Conservation (phyloP, 2,113 vertebrate species). For the Dipodomys stephensi region DNA sequence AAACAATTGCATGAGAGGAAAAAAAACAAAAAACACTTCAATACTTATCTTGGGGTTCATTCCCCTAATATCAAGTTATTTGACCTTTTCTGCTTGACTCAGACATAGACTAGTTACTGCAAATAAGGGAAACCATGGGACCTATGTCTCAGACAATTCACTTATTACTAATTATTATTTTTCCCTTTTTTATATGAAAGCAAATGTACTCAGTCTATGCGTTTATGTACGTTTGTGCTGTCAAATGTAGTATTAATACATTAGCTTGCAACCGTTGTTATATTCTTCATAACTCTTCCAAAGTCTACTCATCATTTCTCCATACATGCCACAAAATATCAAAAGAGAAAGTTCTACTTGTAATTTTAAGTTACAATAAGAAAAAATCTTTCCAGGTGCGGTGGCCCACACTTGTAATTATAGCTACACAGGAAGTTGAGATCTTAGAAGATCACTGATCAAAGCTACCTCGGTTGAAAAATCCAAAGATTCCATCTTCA, state of each 20-base stretch:
- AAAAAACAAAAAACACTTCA: too few relatives aligned
- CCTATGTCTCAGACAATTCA: not conserved
- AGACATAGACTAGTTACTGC: too few relatives aligned
- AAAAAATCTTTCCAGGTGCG: not conserved
- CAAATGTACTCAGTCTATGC: not conserved
- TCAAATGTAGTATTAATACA: not conserved
- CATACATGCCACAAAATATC: not conserved
- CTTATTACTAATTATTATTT: constrained; percentile 28
- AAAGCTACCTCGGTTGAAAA: too few relatives aligned
- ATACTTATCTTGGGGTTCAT: not conserved
- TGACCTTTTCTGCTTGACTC: too few relatives aligned
- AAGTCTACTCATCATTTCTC: constrained; percentile 1
- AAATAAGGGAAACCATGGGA: too few relatives aligned
- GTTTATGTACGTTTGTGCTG: not conserved
- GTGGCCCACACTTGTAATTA: too few relatives aligned
- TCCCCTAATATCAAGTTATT: too few relatives aligned
- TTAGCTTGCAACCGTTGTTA: constrained; percentile 20
- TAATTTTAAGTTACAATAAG: constrained; percentile 11
- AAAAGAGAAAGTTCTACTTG: not conserved
- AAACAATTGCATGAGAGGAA: too few relatives aligned
- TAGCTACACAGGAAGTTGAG: too few relatives aligned
- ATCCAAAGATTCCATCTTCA: too few relatives aligned
- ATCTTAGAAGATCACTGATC: too few relatives aligned
- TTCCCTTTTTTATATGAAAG: constrained; percentile 9
- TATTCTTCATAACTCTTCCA: not conserved